phyloP scores from a whole-genome alignment of 1,140 invertebrate species.

The Drosophila dunni region DNA sequence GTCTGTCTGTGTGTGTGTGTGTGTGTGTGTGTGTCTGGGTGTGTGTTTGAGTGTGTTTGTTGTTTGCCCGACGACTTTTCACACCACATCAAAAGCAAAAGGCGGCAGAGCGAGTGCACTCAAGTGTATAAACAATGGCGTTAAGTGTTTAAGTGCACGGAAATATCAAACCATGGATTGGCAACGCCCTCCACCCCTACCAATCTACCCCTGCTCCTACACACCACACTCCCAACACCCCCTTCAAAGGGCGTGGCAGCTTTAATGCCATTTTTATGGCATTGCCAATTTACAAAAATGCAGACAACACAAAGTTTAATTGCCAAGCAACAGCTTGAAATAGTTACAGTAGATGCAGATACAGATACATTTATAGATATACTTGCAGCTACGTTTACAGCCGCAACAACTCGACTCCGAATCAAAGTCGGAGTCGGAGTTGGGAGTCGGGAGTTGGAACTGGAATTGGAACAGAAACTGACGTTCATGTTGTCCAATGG shows the following conservation, averaged over 20 bases:
- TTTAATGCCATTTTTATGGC: constrained; percentile 74
- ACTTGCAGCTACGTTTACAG: constrained; percentile 10
- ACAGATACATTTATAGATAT: constrained; percentile 13
- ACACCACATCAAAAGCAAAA: constrained; percentile 80
- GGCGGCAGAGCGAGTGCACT: constrained; percentile 75
- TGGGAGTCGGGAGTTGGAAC: not conserved
- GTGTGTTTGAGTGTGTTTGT: constrained; percentile 49
- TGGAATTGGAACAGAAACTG: not conserved
- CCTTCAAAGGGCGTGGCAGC: constrained; percentile 20
- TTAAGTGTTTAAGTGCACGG: constrained; percentile 83
- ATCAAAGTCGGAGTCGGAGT: not conserved
- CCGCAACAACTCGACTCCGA: constrained; percentile 23
- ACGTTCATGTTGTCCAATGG: constrained; percentile 46
- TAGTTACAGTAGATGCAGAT: constrained; percentile 34
- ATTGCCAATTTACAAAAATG: constrained; percentile 66
- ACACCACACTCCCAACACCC: not conserved
- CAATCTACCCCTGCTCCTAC: not conserved
- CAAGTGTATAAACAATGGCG: constrained; percentile 83
- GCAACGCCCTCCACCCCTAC: not conserved
- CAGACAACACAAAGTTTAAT: constrained; percentile 72
- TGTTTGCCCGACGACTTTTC: constrained; percentile 70
- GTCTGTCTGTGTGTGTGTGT: constrained; percentile 12
- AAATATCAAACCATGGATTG: constrained; percentile 70
- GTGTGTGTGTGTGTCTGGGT: constrained; percentile 7
- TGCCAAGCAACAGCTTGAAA: constrained; percentile 71